Evolutionary conservation across 2,888 invertebrate species (phyloP).

Genomic region (Phengaris arion): DNA sequence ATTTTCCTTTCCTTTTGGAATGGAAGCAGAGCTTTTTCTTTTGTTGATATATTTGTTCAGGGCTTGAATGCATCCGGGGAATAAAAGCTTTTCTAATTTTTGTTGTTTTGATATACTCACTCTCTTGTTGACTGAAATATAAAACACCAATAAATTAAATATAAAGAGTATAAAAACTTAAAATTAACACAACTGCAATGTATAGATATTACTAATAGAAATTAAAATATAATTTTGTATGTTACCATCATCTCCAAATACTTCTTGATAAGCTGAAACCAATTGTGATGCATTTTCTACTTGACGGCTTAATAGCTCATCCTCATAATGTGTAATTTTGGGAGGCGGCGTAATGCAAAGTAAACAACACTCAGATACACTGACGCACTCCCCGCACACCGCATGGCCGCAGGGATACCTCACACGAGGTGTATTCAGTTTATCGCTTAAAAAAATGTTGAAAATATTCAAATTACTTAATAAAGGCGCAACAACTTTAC

Average conservation of each 20-base stretch:
- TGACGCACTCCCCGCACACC: conserved; percentile 56
- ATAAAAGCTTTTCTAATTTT: conserved; percentile 64
- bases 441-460: conserved; percentile 51
- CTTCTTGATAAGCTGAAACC: conserved; percentile 52
- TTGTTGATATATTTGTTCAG: conserved; percentile 64
- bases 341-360: conserved; percentile 51
- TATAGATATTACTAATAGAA: too few species aligned
- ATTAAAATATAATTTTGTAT: neutral
- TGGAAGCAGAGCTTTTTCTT: conserved; percentile 51
- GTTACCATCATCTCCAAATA: conserved; percentile 60
- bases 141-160: neutral
- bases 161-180: neutral
- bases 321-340: conserved; percentile 42
- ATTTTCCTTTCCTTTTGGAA: conserved; percentile 51
- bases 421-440: conserved; percentile 47
- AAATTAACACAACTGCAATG: neutral
- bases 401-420: conserved; percentile 64
- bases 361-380: conserved; percentile 48
- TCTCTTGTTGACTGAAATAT: conserved; percentile 55
- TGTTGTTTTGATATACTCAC: conserved; percentile 58
- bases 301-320: conserved; percentile 49
- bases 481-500: neutral
- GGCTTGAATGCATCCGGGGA: conserved; percentile 70
- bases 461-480: neutral
- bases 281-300: conserved; percentile 50